Percentiles rank a stretch among this genome's conserved stretches.
These are phyloP conservation scores for Melospiza melodia DNA, from an alignment of 2,113 vertebrate species.

Conservation along the genomic window DNA sequence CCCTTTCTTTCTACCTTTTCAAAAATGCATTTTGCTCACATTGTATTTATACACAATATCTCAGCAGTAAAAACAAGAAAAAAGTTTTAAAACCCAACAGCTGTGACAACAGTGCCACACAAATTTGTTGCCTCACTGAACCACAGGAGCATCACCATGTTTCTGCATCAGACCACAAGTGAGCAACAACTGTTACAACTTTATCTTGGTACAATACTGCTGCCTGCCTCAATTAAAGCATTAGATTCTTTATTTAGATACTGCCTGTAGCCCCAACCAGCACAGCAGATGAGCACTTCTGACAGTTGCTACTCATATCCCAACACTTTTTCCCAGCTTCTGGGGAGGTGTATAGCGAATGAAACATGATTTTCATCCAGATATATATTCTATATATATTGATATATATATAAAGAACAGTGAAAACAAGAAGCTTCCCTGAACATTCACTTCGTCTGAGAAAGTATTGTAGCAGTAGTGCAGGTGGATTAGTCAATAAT, in stretches of 20 bases:
- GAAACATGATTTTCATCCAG: neutral
- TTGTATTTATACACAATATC: neutral
- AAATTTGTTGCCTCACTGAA: neutral
- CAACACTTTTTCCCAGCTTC: neutral
- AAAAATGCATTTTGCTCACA: neutral
- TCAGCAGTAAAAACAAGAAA: neutral
- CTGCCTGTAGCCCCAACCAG: neutral
- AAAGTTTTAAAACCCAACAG: neutral
- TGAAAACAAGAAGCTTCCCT: neutral
- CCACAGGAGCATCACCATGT: neutral
- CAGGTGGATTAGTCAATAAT: neutral
- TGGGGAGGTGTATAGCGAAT: fast-evolving
- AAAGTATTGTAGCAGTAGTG: neutral
- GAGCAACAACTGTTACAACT: neutral
- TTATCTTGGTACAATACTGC: neutral
- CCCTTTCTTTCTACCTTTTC: neutral
- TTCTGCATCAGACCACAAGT: neutral
- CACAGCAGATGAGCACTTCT: neutral
- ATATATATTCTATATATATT: neutral
- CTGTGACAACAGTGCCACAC: neutral
- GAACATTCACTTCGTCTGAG: neutral
- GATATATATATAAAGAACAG: neutral
- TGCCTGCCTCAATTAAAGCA: neutral
- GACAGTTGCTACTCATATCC: neutral
- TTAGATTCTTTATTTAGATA: neutral